phyloP scores from a whole-genome alignment of 2,797 vertebrate genomes.

The Chromis chromis region DNA sequence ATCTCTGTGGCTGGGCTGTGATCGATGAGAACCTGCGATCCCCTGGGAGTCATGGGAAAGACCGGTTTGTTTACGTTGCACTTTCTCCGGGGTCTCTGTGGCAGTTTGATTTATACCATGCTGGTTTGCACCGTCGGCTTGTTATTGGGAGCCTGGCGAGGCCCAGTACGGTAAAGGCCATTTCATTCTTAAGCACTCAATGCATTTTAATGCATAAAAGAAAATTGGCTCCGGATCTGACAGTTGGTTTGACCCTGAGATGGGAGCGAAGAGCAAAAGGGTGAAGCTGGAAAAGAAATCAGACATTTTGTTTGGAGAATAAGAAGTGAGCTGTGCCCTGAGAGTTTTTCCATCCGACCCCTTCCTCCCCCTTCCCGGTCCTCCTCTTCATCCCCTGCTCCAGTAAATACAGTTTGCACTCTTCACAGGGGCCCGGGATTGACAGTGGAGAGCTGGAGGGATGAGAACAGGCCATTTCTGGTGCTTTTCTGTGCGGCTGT shows the following conservation, averaged over 20 bases:
- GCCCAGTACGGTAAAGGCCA: conserved; percentile 41
- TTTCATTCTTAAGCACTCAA: conserved; percentile 62
- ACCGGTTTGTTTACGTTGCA: conserved; percentile 84
- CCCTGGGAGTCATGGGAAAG: conserved; percentile 79
- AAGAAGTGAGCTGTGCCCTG: conserved; percentile 63
- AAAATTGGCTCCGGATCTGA: conserved; percentile 69
- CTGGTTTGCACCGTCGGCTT: conserved; percentile 63
- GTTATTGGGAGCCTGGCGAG: conserved; percentile 53
- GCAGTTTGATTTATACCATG: conserved; percentile 83
- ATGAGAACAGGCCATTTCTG: conserved; percentile 54
- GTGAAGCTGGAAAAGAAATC: conserved; percentile 70
- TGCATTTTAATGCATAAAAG: conserved; percentile 74
- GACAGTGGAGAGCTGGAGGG: conserved; percentile 40
- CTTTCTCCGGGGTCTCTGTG: conserved; percentile 77
- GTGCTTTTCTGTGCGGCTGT: conserved; percentile 61
- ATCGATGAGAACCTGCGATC: conserved; percentile 78
- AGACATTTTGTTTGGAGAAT: conserved; percentile 74
- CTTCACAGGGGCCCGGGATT: conserved; percentile 46
- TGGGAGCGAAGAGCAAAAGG: conserved; percentile 51
- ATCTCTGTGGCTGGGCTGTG: conserved; percentile 60
- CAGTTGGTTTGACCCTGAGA: conserved; percentile 63
- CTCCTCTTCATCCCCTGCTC: conserved; percentile 53
- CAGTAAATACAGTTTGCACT: conserved; percentile 67
- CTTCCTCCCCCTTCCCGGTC: conserved; percentile 29
- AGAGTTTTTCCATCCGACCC: conserved; percentile 69